These are phyloP conservation scores for Semnornis frantzii DNA, from an alignment of 2,113 vertebrate species.

Conservation along the genomic window DNA sequence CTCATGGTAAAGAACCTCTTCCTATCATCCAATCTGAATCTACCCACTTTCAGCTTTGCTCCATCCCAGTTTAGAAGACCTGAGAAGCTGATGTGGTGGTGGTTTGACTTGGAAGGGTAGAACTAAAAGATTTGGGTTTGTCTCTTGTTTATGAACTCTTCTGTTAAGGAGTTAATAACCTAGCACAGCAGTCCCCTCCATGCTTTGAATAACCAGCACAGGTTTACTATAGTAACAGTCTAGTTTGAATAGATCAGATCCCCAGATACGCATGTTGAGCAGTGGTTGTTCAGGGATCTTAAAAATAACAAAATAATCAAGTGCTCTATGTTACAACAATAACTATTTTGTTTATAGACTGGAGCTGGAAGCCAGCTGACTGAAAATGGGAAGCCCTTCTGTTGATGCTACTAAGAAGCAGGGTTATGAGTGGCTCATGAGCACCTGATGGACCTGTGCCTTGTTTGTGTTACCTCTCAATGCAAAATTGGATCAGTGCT, in stretches of 20 bases:
- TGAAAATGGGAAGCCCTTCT: neutral
- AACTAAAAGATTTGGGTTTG: neutral
- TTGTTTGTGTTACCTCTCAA: neutral
- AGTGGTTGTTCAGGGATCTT: neutral
- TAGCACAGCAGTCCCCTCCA: neutral
- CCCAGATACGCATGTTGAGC: neutral
- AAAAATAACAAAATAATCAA: neutral
- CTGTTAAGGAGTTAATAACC: neutral
- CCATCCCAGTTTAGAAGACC: too few relatives aligned
- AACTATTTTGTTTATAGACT: neutral
- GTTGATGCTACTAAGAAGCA: neutral
- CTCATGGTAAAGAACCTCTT: too few relatives aligned
- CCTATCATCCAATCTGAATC: too few relatives aligned
- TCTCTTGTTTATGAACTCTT: neutral
- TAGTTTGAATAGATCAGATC: neutral
- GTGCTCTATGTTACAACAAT: neutral
- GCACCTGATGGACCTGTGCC: neutral
- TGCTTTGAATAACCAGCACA: neutral
- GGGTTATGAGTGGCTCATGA: rapidly evolving
- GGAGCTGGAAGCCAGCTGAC: neutral
- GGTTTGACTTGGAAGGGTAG: neutral
- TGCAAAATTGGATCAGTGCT: neutral
- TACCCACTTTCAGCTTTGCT: too few relatives aligned
- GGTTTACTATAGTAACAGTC: neutral
- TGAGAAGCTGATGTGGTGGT: neutral